Base-by-base conservation (phyloP, 2,113 vertebrate genomes). In the Dromaius novaehollandiae region DNA sequence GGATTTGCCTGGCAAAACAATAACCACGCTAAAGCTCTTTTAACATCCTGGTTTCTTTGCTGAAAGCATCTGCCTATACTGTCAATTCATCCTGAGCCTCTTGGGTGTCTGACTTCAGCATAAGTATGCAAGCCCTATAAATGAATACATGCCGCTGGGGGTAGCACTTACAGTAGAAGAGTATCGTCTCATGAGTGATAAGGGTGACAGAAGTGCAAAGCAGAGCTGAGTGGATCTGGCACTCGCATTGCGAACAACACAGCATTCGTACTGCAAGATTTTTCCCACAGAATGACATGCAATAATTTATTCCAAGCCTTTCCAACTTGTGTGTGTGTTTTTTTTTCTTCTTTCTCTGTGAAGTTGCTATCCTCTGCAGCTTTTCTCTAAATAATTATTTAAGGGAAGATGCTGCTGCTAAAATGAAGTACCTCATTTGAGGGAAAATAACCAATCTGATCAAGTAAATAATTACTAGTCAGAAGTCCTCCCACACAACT, bases 1-100 rank as follows among this genome's bases (percentile, higher is more conserved):
- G 93, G 86, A 89, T 96, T 91, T 96, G 88, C 95, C 94, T 98
- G 95, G 94, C 91, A 97, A 98, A 98, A 97, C 94, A 97, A 97
- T 94, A 94, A 95, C 84, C 69, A 55, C 1, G 55, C 56, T 91
- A 70, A 96, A 86, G 87, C 95, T 97, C 93, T 95, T 89, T 95
- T 93, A 95, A 91, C 91, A 82, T 97, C 83, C 93, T 4, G 1
- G 93, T 84, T 89, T 82, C 91, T 95, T n/a, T 56, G 82, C 90
- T 93, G 95, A 93, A 89, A 97, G 93, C 95, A 94, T 95, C 96
- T 97, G 94, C 88, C 88, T 92, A 94, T 95, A 93, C 55, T 95
- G 89, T 96, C 95, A 96, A 84, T 97, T 92, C 88, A 56, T 74
- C 63, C 63, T 7, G 24, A 97, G 97, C 86, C 74, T 96, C 87